Conservation (phyloP, 2,888 invertebrate species). For the Drosophila pseudotakahashii region DNA sequence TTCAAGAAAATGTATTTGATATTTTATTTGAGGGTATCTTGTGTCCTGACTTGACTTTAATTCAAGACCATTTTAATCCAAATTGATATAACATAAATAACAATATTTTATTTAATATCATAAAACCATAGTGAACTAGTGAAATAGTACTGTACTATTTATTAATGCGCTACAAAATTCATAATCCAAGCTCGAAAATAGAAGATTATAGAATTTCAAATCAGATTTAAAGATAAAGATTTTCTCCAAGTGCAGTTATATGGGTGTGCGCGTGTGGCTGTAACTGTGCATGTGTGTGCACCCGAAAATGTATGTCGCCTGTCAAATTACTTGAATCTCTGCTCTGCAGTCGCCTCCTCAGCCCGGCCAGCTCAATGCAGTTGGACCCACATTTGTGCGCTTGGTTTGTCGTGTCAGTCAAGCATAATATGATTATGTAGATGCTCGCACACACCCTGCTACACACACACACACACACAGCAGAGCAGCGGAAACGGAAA, state of each 20-base stretch:
- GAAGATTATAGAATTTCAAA: neutral
- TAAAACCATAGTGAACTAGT: no score
- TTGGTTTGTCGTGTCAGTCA: conserved; percentile 78
- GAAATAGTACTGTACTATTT: no score
- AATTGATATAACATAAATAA: no score
- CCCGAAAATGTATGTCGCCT: conserved; percentile 78
- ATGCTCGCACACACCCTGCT: conserved; percentile 49
- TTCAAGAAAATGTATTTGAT: no score
- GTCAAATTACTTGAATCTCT: conserved; percentile 79
- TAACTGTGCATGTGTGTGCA: conserved; percentile 52
- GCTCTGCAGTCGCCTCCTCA: conserved; percentile 44
- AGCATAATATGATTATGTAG: conserved; percentile 79
- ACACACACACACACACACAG: conserved; percentile 22
- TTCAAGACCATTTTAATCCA: no score
- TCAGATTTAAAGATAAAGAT: neutral
- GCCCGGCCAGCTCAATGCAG: conserved; percentile 60
- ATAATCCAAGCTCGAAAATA: no score
- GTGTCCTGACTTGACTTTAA: no score
- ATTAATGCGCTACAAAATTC: no score
- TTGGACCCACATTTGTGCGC: conserved; percentile 78
- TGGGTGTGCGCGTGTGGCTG: conserved; percentile 23
- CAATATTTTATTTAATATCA: no score
- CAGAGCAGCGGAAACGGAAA: conserved; percentile 29
- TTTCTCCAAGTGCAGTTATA: conserved; percentile 2
- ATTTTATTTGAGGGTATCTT: no score